phyloP scores from a whole-genome alignment of 2,797 vertebrate species.

The Zalophus californianus region DNA sequence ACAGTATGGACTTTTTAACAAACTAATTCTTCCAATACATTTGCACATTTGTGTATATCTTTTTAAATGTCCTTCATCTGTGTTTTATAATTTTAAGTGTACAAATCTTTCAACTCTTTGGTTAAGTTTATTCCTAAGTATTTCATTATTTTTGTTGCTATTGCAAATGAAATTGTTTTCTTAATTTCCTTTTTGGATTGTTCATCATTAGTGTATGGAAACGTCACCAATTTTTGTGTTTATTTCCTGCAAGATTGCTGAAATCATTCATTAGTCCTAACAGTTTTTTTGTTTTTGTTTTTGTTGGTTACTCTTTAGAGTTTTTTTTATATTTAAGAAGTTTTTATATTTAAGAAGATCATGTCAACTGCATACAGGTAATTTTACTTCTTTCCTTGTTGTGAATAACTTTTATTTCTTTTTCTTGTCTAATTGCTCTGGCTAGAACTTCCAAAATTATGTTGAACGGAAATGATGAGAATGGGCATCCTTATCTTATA shows the following conservation, averaged over 20 bases:
- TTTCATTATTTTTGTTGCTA: not conserved
- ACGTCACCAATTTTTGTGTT: not conserved
- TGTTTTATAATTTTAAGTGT: not conserved
- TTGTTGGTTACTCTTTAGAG: not conserved
- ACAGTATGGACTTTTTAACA: not conserved
- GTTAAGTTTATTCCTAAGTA: not conserved
- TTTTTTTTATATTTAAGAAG: not conserved
- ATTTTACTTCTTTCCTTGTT: not conserved
- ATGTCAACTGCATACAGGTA: not conserved
- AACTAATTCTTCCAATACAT: not conserved
- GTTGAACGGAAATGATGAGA: not conserved
- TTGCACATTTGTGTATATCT: not conserved
- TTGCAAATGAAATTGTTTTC: not conserved
- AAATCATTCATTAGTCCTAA: not conserved
- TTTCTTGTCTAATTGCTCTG: not conserved
- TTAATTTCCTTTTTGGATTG: not conserved
- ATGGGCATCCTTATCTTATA: not conserved
- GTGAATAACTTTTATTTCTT: not conserved
- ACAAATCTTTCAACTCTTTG: not conserved
- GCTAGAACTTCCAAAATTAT: not conserved
- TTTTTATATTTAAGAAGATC: not conserved
- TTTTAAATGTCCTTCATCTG: not conserved
- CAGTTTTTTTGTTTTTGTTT: not conserved
- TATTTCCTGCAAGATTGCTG: not conserved
- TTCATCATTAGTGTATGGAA: not conserved